Conservation (phyloP, 2,888 invertebrate genomes). For the Rutpela maculata region DNA sequence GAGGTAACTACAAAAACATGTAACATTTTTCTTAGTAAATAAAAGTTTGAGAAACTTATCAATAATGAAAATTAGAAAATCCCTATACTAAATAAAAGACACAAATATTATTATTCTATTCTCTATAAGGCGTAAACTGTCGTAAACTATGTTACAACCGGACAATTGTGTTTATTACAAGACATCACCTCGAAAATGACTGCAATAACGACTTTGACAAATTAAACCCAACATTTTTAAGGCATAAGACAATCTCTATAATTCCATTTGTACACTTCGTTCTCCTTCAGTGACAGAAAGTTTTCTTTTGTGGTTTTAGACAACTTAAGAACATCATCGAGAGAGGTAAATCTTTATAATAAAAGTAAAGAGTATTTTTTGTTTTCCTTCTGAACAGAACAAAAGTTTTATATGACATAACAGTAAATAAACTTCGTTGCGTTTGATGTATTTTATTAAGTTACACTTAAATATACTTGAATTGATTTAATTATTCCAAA, state of each 20-base stretch:
- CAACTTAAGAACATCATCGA: slow-evolving; percentile 24
- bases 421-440: slow-evolving; percentile 13
- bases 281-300: slow-evolving; percentile 15
- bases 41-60: too few relatives aligned
- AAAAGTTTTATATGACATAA: slow-evolving; percentile 18
- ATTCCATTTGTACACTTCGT: slow-evolving; percentile 19
- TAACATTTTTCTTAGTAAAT: too few relatives aligned
- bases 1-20: too few relatives aligned
- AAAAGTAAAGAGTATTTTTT: slow-evolving; percentile 14
- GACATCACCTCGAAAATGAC: background rate
- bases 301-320: slow-evolving; percentile 22
- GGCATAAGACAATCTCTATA: slow-evolving; percentile 18
- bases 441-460: background rate
- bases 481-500: too few relatives aligned
- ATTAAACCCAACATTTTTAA: slow-evolving; percentile 12
- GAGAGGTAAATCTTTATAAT: slow-evolving; percentile 29
- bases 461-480: background rate
- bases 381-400: background rate
- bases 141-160: background rate
- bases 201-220: slow-evolving; percentile 11
- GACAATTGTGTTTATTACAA: background rate
- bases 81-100: too few relatives aligned
- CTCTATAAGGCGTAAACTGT: background rate
- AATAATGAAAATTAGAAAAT: too few relatives aligned
- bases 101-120: too few relatives aligned